Percentiles rank a stretch among this genome's conserved stretches.
These are phyloP conservation scores for Myripristis jacobus DNA, from an alignment of 2,797 vertebrate species.

Conservation along the genomic window DNA sequence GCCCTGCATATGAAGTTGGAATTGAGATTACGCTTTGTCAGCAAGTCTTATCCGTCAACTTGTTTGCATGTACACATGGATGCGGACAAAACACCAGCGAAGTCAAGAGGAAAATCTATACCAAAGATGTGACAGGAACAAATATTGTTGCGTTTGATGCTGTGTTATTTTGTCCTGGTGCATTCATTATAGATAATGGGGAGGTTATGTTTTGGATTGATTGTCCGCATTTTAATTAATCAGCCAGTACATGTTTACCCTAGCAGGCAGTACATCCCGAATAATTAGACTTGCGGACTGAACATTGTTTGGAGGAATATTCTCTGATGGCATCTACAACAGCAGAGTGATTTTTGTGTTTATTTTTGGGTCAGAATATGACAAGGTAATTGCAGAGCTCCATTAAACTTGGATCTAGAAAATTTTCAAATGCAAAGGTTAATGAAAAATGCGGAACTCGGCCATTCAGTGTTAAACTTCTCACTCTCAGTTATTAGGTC, in stretches of 20 bases:
- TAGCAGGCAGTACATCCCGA: not conserved
- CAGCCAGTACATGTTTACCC: not conserved
- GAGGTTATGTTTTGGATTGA: not conserved
- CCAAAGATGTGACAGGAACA: not conserved
- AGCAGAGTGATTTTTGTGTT: constrained; percentile 21
- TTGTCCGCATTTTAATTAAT: not conserved
- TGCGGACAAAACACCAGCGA: not conserved
- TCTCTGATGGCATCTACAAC: constrained; percentile 20
- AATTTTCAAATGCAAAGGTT: constrained; percentile 57
- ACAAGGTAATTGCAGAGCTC: constrained; percentile 40
- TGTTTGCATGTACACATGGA: no score
- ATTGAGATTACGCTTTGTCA: not conserved
- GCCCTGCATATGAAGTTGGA: not conserved
- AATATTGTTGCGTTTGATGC: not conserved
- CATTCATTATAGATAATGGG: not conserved
- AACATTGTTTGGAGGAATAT: constrained; percentile 11
- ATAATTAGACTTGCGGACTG: constrained; percentile 7
- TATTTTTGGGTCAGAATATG: constrained; percentile 42
- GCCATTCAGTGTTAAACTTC: constrained; percentile 39
- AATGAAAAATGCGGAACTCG: constrained; percentile 59
- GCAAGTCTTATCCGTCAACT: not conserved
- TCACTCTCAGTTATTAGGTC: constrained; percentile 36
- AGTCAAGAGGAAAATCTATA: not conserved
- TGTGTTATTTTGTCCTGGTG: not conserved
- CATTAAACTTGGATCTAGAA: constrained; percentile 37